phyloP scores from a whole-genome alignment of 64 coral and sea anemone genomes.

The Orbicella faveolata region DNA sequence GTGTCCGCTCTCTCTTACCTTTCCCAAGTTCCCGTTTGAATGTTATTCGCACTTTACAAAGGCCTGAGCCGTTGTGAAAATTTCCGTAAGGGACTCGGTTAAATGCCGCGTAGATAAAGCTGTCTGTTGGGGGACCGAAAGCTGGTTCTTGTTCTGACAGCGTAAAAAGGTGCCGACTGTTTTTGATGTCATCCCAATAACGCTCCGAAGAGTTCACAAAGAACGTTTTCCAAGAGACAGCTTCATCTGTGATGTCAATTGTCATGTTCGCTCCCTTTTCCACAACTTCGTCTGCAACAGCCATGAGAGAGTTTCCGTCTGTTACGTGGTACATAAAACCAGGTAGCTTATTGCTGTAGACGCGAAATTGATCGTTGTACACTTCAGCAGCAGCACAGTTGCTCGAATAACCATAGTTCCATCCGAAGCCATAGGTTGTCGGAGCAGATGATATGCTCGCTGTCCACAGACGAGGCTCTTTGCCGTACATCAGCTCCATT shows the following conservation, averaged over 20 bases:
- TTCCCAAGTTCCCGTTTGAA: constrained; percentile 40
- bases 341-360: constrained; percentile 61
- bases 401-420: constrained; percentile 48
- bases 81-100: constrained; percentile 64
- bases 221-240: constrained; percentile 30
- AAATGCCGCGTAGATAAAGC: constrained; percentile 55
- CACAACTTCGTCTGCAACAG: constrained; percentile 37
- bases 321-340: constrained; percentile 22
- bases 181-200: neutral
- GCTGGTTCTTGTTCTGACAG: constrained; percentile 50
- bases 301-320: constrained; percentile 61
- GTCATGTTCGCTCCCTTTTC: constrained; percentile 32
- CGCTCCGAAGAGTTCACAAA: neutral
- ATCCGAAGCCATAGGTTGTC: constrained; percentile 67
- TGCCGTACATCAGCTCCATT: constrained; percentile 54
- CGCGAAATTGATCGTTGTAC: constrained; percentile 59
- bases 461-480: constrained; percentile 63
- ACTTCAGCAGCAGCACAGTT: constrained; percentile 65
- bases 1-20: constrained; percentile 1
- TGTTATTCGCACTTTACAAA: constrained; percentile 63
- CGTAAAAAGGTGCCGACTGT: constrained; percentile 43
- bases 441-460: constrained; percentile 50
- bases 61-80: constrained; percentile 60
- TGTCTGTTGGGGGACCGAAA: constrained; percentile 54
- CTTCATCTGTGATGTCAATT: constrained; percentile 46